phyloP scores from a whole-genome alignment of 2,113 vertebrate species.

The Morone saxatilis region DNA sequence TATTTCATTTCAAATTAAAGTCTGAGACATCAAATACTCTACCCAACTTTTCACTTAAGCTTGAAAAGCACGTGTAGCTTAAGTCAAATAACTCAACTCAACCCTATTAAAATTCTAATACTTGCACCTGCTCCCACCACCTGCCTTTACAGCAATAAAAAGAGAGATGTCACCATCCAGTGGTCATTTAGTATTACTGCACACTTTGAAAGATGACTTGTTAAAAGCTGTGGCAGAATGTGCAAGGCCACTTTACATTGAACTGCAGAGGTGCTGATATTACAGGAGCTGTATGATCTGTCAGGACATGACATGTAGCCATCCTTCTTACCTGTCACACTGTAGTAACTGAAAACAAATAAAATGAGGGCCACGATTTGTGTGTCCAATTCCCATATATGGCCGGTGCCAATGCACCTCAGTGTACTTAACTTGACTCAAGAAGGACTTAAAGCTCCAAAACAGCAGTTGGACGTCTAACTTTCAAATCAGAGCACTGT shows the following conservation, averaged over 20 bases:
- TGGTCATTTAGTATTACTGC: conserved; percentile 56
- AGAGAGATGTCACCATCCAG: conserved; percentile 63
- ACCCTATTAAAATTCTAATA: conserved; percentile 6
- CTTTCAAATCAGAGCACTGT: conserved; percentile 58
- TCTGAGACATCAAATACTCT: background rate
- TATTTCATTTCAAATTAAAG: conserved; percentile 1
- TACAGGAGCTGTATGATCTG: conserved; percentile 16
- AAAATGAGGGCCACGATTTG: background rate
- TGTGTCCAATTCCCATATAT: conserved; percentile 17
- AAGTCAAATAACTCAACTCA: background rate
- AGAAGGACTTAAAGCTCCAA: conserved; percentile 14
- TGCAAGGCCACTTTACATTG: background rate
- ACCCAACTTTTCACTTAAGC: background rate
- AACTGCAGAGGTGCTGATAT: conserved; percentile 28
- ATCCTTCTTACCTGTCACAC: conserved; percentile 3
- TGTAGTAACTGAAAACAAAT: background rate
- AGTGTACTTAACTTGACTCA: background rate
- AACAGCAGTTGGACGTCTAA: conserved; percentile 29
- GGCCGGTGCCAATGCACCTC: background rate
- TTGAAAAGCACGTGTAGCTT: conserved; percentile 2
- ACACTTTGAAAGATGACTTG: background rate
- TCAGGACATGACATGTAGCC: background rate
- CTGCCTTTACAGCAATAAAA: background rate
- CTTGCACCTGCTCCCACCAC: conserved; percentile 18
- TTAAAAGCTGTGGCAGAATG: background rate